Evolutionary conservation across 2,797 vertebrate genomes (phyloP).

Genomic region (Bradypodion ventrale): DNA sequence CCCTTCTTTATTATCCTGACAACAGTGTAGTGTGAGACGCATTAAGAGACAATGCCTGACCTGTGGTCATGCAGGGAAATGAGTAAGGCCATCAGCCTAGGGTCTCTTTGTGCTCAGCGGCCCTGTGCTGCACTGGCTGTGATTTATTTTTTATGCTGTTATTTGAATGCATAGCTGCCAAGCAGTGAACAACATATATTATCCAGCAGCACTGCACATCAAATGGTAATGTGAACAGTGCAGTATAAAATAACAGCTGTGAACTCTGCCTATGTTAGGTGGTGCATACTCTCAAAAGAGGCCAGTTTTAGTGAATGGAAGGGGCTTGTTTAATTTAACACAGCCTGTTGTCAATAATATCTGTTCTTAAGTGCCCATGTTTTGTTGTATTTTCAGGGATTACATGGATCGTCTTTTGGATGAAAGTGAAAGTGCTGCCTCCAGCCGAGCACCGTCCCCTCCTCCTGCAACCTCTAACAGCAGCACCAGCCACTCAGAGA

Average conservation of each 20-base stretch:
- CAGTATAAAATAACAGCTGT: not conserved
- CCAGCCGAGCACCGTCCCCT: constrained; percentile 87
- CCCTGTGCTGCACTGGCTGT: not conserved
- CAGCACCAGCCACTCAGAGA: constrained; percentile 88
- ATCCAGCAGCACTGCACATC: not conserved
- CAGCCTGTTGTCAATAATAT: not conserved
- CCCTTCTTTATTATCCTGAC: not conserved
- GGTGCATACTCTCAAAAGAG: not conserved
- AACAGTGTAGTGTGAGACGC: not conserved
- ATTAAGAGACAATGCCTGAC: not conserved
- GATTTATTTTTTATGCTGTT: too few species aligned
- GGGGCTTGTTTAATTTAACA: not conserved
- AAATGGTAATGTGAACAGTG: not conserved
- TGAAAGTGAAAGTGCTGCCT: constrained; percentile 90
- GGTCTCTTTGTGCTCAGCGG: not conserved
- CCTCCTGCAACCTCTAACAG: constrained; percentile 89
- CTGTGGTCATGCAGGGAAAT: not conserved
- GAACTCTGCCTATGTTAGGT: not conserved
- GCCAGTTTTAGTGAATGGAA: not conserved
- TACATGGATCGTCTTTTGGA: constrained; percentile 95
- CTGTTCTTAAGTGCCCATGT: not conserved
- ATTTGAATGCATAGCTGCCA: not conserved
- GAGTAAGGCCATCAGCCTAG: not conserved
- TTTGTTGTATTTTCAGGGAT: constrained; percentile 77
- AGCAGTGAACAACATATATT: not conserved